These are phyloP conservation scores for Otocyon megalotis DNA, from an alignment of 2,113 vertebrate species.

Conservation along the genomic window DNA sequence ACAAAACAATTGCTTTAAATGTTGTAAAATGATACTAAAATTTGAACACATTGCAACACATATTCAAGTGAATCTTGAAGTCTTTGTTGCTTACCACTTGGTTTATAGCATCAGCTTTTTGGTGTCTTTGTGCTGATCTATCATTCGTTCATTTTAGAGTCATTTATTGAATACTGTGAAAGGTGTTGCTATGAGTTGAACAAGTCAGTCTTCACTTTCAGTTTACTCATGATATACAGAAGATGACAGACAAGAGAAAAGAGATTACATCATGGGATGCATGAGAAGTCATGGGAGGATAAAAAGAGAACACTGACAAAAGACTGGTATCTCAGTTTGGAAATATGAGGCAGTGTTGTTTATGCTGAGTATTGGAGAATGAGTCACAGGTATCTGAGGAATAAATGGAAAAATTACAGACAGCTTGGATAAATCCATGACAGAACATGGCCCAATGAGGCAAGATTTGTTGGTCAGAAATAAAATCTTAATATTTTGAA, in stretches of 20 bases:
- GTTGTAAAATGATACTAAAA: neutral
- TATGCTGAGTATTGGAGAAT: neutral
- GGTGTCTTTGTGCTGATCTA: neutral
- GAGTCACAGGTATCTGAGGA: neutral
- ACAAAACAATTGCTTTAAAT: neutral
- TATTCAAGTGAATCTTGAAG: neutral
- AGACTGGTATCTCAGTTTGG: neutral
- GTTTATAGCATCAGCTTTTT: neutral
- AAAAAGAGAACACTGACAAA: neutral
- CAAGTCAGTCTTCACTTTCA: neutral
- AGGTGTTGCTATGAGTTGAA: neutral
- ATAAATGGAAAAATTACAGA: neutral
- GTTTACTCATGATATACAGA: neutral
- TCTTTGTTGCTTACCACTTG: neutral
- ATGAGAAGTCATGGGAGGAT: neutral
- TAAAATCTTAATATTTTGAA: slow-evolving; percentile 23
- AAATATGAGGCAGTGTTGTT: neutral
- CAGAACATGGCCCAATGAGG: neutral
- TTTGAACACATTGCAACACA: too few relatives aligned
- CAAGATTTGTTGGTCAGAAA: slow-evolving; percentile 1
- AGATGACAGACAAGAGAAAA: neutral
- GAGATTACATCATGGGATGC: neutral
- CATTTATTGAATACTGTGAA: neutral
- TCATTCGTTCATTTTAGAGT: neutral
- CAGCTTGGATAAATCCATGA: neutral